Percentiles rank a stretch among this genome's conserved stretches.
Conservation (phyloP, 2,113 vertebrate species). For the Indri indri region DNA sequence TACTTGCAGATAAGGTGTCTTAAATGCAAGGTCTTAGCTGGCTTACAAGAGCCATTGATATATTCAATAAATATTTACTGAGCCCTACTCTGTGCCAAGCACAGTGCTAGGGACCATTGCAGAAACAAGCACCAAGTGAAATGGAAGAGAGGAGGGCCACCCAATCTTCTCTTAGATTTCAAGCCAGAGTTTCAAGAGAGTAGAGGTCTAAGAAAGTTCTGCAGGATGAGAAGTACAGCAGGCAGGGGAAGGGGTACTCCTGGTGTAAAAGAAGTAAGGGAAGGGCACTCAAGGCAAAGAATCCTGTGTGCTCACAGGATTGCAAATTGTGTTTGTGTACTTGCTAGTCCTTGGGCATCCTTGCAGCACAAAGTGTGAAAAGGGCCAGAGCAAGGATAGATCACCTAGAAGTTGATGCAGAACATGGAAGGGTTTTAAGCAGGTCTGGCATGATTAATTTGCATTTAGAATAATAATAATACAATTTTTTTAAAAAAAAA, state of each 20-base stretch:
- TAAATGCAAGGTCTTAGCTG: not conserved
- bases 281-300: not conserved
- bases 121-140: not conserved
- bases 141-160: not conserved
- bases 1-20: not conserved
- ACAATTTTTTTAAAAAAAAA: not conserved
- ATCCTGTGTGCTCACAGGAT: not conserved
- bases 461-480: not conserved
- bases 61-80: not conserved
- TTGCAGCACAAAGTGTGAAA: not conserved
- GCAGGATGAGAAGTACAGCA: not conserved
- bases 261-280: not conserved
- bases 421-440: not conserved
- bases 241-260: not conserved
- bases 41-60: not conserved
- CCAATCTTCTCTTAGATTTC: not conserved
- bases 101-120: fast-evolving
- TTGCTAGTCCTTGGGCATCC: not conserved
- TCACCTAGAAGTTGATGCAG: not conserved
- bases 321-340: not conserved
- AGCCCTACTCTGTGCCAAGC: not conserved
- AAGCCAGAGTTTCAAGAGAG: not conserved
- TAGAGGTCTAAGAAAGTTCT: not conserved
- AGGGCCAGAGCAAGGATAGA: not conserved
- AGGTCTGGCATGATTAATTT: not conserved